Conservation (phyloP, 2,888 invertebrate species). For the Caenorhabditis auriculariae region DNA sequence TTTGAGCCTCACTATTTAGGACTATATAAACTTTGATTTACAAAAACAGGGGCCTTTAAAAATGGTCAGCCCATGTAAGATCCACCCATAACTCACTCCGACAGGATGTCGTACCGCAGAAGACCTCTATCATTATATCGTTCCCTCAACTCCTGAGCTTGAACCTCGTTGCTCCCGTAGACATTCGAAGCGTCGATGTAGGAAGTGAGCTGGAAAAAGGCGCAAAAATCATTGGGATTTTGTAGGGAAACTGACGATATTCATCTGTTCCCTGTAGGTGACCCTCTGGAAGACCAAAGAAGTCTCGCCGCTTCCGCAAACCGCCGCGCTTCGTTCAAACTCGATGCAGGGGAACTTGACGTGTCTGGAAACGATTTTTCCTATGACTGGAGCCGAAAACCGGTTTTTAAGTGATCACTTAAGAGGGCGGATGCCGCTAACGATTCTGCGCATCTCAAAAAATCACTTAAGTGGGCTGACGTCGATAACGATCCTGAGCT, state of each 20-base stretch:
- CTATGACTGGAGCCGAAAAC: too few relatives aligned
- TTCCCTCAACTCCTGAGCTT: slow-evolving; percentile 60
- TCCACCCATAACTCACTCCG: too few relatives aligned
- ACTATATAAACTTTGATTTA: neutral
- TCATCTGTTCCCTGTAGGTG: slow-evolving; percentile 84
- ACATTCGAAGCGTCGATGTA: slow-evolving; percentile 95
- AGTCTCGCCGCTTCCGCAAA: slow-evolving; percentile 95
- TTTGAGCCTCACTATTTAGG: neutral
- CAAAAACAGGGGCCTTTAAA: too few relatives aligned
- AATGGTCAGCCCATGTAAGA: too few relatives aligned
- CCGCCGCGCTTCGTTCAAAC: slow-evolving; percentile 89
- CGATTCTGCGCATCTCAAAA: too few relatives aligned
- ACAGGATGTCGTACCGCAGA: slow-evolving; percentile 41
- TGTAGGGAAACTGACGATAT: slow-evolving; percentile 50
- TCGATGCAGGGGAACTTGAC: slow-evolving; percentile 83
- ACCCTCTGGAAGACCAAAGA: slow-evolving; percentile 82
- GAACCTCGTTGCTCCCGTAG: slow-evolving; percentile 82
- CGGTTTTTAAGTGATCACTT: neutral
- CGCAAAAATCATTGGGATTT: neutral
- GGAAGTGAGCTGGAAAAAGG: slow-evolving; percentile 77
- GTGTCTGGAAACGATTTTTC: slow-evolving; percentile 14
- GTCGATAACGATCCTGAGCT: too few relatives aligned
- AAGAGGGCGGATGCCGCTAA: neutral
- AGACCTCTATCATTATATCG: slow-evolving; percentile 57
- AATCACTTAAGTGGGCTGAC: too few relatives aligned